Evolutionary conservation across 2,113 vertebrate genomes (phyloP).

Genomic region (Coracopsis vasa): DNA sequence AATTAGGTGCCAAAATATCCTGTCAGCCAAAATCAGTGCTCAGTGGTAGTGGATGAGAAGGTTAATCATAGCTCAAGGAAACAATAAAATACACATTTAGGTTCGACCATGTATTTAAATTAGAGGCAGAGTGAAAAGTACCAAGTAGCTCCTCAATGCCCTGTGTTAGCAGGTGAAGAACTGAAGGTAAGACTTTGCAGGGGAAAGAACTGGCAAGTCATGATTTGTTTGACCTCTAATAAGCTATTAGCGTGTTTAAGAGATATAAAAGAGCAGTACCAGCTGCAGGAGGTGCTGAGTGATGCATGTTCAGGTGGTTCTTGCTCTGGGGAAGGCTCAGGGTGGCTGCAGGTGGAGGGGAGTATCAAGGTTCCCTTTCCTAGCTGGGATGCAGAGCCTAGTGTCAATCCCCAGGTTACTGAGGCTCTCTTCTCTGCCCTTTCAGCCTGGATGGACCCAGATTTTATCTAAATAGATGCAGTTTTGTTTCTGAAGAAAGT

Average conservation of each 20-base stretch:
- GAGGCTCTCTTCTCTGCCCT: neutral
- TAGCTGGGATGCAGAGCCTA: neutral
- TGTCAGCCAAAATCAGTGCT: neutral
- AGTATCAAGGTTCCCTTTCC: fast-evolving
- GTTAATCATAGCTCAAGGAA: neutral
- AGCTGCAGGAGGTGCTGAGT: neutral
- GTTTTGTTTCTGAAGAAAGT: neutral
- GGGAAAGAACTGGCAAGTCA: neutral
- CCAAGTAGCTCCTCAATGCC: neutral
- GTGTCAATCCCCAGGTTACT: fast-evolving
- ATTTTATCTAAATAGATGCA: fast-evolving
- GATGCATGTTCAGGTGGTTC: fast-evolving
- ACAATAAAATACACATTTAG: neutral
- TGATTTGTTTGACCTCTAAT: neutral
- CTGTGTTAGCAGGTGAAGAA: neutral
- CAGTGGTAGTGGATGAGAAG: neutral
- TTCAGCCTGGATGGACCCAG: neutral
- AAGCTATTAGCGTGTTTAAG: neutral
- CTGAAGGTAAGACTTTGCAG: neutral
- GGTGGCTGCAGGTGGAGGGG: neutral
- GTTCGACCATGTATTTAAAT: neutral
- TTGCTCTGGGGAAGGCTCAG: neutral
- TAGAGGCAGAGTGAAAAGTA: neutral
- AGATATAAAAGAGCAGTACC: neutral
- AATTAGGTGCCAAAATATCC: neutral